These are phyloP conservation scores for Nettapus auritus DNA, from an alignment of 2,113 vertebrate species.

Conservation along the genomic window DNA sequence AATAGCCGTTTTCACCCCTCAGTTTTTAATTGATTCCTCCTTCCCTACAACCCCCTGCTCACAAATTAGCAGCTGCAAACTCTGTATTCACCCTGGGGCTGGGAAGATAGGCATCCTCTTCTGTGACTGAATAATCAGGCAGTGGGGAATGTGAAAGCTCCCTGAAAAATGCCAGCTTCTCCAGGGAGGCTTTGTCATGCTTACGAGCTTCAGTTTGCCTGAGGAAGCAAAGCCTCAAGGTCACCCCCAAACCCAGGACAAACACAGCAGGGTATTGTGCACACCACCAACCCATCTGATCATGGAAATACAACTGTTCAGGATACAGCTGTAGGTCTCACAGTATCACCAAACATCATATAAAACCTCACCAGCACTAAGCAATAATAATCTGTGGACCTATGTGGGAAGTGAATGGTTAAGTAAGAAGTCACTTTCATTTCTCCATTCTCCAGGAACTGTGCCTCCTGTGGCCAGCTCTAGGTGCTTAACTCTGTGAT, in stretches of 20 bases:
- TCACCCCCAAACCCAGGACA: not conserved
- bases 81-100: not conserved
- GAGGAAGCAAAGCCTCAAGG: not conserved
- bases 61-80: conserved; percentile 23
- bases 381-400: not conserved
- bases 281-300: not conserved
- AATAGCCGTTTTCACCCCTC: not conserved
- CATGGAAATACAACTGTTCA: not conserved
- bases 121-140: conserved; percentile 25
- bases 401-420: not conserved
- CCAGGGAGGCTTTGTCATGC: conserved; percentile 33
- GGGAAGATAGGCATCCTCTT: conserved; percentile 22
- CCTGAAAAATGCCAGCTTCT: conserved; percentile 10
- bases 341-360: not conserved
- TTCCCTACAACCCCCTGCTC: not conserved
- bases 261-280: not conserved
- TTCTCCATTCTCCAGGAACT: not conserved
- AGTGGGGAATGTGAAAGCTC: not conserved
- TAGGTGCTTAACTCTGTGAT: not conserved
- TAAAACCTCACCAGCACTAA: not conserved
- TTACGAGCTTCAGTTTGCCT: not conserved
- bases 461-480: not conserved
- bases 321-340: not conserved
- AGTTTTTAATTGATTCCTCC: conserved; percentile 5
- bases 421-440: not conserved